phyloP scores from a whole-genome alignment of 2,888 invertebrate species.

The Scaptomyza parva region DNA sequence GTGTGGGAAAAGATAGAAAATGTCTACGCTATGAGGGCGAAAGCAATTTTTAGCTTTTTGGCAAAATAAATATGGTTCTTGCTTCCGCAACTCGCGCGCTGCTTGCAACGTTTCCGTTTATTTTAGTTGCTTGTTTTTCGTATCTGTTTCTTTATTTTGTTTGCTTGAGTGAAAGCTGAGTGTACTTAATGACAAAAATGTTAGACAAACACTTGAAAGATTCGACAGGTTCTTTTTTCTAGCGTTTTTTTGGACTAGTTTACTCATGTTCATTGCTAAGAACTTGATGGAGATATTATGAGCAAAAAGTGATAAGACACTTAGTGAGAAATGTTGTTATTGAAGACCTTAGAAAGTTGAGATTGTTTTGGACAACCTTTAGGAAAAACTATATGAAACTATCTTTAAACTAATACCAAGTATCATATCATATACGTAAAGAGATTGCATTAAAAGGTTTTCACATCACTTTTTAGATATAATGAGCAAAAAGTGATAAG shows the following conservation, averaged over 20 bases:
- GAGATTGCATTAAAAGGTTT: too few relatives aligned
- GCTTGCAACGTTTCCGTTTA: slow-evolving; percentile 24
- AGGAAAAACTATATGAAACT: too few relatives aligned
- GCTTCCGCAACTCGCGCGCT: slow-evolving; percentile 29
- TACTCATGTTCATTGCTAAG: slow-evolving; percentile 8
- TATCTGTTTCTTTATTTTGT: too few relatives aligned
- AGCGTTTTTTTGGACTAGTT: slow-evolving; percentile 7
- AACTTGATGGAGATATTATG: slow-evolving; percentile 3
- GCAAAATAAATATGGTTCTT: slow-evolving; percentile 24
- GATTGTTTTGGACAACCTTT: not conserved
- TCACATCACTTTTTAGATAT: too few relatives aligned
- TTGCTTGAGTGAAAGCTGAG: slow-evolving; percentile 45
- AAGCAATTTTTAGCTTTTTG: slow-evolving; percentile 29
- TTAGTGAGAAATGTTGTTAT: not conserved
- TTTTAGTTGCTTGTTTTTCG: slow-evolving; percentile 3
- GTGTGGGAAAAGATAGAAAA: slow-evolving; percentile 25
- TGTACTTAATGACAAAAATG: slow-evolving; percentile 3
- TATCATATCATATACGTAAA: too few relatives aligned
- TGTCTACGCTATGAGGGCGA: slow-evolving; percentile 37
- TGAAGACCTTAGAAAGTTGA: not conserved
- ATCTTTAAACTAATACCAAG: too few relatives aligned
- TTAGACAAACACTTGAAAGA: slow-evolving; percentile 15
- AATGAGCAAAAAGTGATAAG: slow-evolving; percentile 2
- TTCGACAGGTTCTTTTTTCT: not conserved
- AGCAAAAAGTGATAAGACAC: not conserved